Conservation (phyloP, 2,113 vertebrate species). For the Paedocypris sp. region DNA sequence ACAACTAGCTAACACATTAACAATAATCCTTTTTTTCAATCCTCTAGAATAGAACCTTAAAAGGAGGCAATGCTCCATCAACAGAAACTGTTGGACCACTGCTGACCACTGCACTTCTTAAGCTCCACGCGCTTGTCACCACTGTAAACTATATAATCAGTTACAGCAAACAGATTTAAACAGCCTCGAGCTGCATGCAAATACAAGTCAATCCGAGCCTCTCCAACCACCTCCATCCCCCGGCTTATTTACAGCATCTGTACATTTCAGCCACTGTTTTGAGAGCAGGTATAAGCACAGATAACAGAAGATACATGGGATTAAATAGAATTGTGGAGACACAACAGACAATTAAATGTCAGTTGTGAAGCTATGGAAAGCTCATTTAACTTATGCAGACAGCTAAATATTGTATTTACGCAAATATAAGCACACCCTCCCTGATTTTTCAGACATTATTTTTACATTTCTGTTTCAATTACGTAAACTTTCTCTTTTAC, state of each 20-base stretch:
- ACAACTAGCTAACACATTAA: too few relatives aligned
- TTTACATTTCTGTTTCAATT: too few relatives aligned
- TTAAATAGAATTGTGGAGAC: background rate
- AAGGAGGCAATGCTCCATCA: background rate
- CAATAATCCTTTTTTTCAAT: too few relatives aligned
- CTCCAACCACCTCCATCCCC: constrained; percentile 12
- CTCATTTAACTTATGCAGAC: too few relatives aligned
- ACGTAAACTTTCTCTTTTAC: too few relatives aligned
- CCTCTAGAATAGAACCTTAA: background rate
- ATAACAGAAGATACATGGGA: constrained; percentile 26
- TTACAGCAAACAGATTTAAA: constrained; percentile 12
- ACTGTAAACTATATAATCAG: constrained; percentile 19
- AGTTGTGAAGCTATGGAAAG: too few relatives aligned
- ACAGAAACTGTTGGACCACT: background rate
- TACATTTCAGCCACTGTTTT: constrained; percentile 11
- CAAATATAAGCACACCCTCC: too few relatives aligned
- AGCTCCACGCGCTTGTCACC: constrained; percentile 17
- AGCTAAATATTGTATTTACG: too few relatives aligned
- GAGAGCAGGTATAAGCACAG: background rate
- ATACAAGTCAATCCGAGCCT: constrained; percentile 16
- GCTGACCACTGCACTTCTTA: constrained; percentile 5
- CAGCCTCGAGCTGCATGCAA: constrained; percentile 21
- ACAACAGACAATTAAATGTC: constrained; percentile 1
- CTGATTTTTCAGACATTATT: too few relatives aligned
- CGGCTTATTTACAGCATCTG: constrained; percentile 27